Evolutionary conservation across 1,140 invertebrate genomes (phyloP).

Genomic region (Trichomalopsis sarcophagae): DNA sequence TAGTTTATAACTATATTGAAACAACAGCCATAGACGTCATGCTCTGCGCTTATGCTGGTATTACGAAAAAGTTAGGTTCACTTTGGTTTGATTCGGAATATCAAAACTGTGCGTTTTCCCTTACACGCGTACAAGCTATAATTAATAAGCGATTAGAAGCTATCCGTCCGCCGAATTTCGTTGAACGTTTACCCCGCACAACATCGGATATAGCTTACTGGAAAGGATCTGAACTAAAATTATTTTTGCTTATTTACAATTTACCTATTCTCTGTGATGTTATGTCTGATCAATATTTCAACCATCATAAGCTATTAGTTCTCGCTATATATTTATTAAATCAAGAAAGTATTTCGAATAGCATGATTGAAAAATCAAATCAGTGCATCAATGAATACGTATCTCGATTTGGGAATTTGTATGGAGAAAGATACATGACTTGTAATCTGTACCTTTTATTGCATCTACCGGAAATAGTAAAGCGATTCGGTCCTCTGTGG

Average conservation of each 20-base stretch:
- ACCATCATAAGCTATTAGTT: slow-evolving; percentile 51
- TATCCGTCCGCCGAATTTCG: slow-evolving; percentile 48
- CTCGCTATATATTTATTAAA: slow-evolving; percentile 25
- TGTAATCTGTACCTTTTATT: slow-evolving; percentile 48
- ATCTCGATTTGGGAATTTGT: slow-evolving; percentile 34
- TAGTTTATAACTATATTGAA: slow-evolving; percentile 34
- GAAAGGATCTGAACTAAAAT: slow-evolving; percentile 57
- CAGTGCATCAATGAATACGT: slow-evolving; percentile 17
- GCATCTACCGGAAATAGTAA: slow-evolving; percentile 44
- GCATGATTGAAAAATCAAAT: slow-evolving; percentile 12
- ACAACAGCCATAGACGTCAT: slow-evolving; percentile 51
- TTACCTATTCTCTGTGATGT: slow-evolving; percentile 49
- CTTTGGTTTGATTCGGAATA: slow-evolving; percentile 37
- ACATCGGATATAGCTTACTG: slow-evolving; percentile 47
- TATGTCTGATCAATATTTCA: slow-evolving; percentile 44
- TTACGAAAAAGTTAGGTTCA: slow-evolving; percentile 23
- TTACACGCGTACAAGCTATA: neutral
- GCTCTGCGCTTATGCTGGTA: slow-evolving; percentile 49
- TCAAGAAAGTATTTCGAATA: neutral
- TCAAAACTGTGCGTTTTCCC: neutral
- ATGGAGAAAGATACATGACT: slow-evolving; percentile 16
- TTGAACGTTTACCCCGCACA: slow-evolving; percentile 48
- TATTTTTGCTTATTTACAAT: slow-evolving; percentile 47
- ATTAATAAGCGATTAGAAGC: slow-evolving; percentile 40
- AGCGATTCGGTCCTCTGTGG: slow-evolving; percentile 45